Base-by-base conservation (phyloP, 2,797 vertebrate species). In the Sardinella longiceps region DNA sequence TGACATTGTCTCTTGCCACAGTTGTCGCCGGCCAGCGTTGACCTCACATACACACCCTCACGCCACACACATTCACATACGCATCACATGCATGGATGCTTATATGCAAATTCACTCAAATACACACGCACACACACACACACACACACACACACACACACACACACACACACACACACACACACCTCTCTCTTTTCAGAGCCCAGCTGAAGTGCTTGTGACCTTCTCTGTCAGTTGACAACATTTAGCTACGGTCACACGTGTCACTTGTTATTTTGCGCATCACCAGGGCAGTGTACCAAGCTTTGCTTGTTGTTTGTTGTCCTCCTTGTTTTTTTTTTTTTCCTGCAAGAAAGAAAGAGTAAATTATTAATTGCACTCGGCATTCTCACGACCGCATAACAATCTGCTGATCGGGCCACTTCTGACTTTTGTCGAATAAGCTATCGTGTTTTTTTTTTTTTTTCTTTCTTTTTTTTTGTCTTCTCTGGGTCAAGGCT, bases 1-100 rank as follows among this genome's bases (percentile, higher is more conserved):
- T 97, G 96, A 97, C 97, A 95, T 92, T 95, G 94, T 94, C 93
- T 95, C 91, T 91, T 89, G 90, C 15, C 93, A 89, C 58, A 33
- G 85, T 83, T 2, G 84, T 82, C 86, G 86, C 90, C 92, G 92
- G 88, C 89, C 86, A 89, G 91, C 93, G 90, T 92, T 92, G 85
- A 88, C 80, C 23, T 86, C 20, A 74, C 30, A 37, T 0, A 74
- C 12, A 39, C 33, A 39, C 66, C 18, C 30, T 33, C 63, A 33
- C 28, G 4, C 28, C 11, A 70, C 63, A 70, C 63, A 30, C 63
- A 33, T 28, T 33, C 63, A 66, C 63, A 63, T 11, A 63, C n/a
- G 3, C 20, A 25, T 25, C 56, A 63, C 53, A 18, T 56, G 53
- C 15, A 56, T 48, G 2, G 11, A 48, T 48, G 46, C 6, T 1